Evolutionary conservation across 2,888 invertebrate genomes (phyloP).

Genomic region (Abrostola triplasia): DNA sequence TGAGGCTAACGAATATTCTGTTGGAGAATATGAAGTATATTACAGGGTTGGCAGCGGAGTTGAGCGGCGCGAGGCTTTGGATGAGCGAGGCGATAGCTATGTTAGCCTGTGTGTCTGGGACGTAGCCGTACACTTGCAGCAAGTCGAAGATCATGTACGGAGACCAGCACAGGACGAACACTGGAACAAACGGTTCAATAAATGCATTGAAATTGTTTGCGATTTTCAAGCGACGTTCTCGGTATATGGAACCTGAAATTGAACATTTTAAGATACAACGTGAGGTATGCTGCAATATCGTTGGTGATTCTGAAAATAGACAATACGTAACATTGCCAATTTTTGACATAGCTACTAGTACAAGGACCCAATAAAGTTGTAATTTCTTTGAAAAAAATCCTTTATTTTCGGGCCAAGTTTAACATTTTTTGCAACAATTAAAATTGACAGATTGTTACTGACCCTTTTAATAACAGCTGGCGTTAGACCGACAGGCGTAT

Average conservation of each 20-base stretch:
- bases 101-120: conserved; percentile 92
- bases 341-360: no score
- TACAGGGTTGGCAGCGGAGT: conserved; percentile 97
- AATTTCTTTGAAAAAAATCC: no score
- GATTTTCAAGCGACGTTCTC: background rate
- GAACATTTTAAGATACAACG: background rate
- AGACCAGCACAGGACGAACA: conserved; percentile 98
- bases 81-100: conserved; percentile 96
- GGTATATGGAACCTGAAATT: background rate
- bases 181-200: conserved; percentile 84
- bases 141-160: conserved; percentile 98
- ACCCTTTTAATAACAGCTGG: conserved; percentile 19
- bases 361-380: no score
- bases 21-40: conserved; percentile 98
- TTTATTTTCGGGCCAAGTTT: no score
- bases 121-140: conserved; percentile 95
- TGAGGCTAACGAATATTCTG: conserved; percentile 94
- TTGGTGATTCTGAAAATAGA: no score
- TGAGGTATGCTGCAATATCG: no score
- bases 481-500: conserved; percentile 16
- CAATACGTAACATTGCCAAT: no score
- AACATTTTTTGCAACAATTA: background rate
- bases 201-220: no score
- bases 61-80: conserved; percentile 96
- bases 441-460: conserved; percentile 9